Evolutionary conservation across 1,140 invertebrate species (phyloP).

Genomic region (Wiebesia pumilae): DNA sequence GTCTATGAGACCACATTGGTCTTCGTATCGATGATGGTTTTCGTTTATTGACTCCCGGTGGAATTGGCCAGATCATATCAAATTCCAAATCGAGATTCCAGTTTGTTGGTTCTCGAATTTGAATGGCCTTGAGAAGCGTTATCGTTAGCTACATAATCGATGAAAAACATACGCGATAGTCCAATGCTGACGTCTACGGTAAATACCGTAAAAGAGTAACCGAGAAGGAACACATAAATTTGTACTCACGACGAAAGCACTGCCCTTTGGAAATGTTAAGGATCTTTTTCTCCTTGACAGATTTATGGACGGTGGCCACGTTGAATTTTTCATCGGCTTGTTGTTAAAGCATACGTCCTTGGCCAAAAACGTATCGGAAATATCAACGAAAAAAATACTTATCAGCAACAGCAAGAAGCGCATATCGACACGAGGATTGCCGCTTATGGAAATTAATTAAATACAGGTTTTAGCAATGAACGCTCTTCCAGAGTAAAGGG

Average conservation of each 20-base stretch:
- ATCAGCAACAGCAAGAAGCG: background rate
- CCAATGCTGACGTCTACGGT: too few relatives aligned
- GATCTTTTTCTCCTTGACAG: slow-evolving; percentile 71
- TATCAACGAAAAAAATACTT: background rate
- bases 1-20: slow-evolving; percentile 52
- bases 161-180: background rate
- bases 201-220: background rate
- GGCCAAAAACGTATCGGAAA: background rate
- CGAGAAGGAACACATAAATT: background rate
- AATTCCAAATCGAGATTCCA: slow-evolving; percentile 70
- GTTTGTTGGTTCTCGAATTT: slow-evolving; percentile 60
- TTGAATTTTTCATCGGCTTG: background rate
- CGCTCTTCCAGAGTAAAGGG: background rate
- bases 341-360: background rate
- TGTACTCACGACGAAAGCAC: slow-evolving; percentile 76
- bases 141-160: slow-evolving; percentile 55
- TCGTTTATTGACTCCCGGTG: slow-evolving; percentile 46
- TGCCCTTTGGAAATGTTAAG: slow-evolving; percentile 77
- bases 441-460: too few relatives aligned
- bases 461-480: background rate
- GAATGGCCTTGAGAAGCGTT: slow-evolving; percentile 66
- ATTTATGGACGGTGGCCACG: background rate
- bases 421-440: background rate
- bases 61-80: slow-evolving; percentile 71
- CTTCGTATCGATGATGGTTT: background rate